These are phyloP conservation scores for Isichthys henryi DNA, from an alignment of 2,113 vertebrate genomes.

Conservation along the genomic window DNA sequence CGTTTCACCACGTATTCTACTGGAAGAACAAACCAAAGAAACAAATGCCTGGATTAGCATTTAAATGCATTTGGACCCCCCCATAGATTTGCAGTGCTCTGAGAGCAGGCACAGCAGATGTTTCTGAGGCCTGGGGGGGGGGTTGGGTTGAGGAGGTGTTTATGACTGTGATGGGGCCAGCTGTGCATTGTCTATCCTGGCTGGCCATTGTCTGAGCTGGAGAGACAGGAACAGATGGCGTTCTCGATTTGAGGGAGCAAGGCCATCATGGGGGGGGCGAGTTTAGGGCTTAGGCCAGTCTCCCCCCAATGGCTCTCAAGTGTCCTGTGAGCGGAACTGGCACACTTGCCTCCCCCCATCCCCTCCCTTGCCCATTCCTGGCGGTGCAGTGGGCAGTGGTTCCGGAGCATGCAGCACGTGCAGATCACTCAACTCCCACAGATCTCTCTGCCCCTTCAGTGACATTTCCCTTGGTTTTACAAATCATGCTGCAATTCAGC, in stretches of 20 bases:
- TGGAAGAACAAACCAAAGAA: slow-evolving; percentile 19
- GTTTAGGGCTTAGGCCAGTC: neutral
- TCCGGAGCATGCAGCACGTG: neutral
- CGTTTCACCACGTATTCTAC: neutral
- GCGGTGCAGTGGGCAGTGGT: neutral
- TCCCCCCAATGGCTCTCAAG: neutral
- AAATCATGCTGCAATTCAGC: neutral
- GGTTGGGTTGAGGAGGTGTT: neutral
- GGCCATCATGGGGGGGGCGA: slow-evolving; percentile 25
- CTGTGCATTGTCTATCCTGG: slow-evolving; percentile 39
- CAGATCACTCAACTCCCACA: neutral
- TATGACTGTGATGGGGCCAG: slow-evolving; percentile 28
- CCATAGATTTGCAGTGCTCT: neutral
- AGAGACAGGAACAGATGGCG: slow-evolving; percentile 31
- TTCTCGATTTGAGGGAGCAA: slow-evolving; percentile 28
- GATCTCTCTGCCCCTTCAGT: neutral
- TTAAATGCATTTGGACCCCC: slow-evolving; percentile 23
- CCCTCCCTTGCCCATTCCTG: neutral
- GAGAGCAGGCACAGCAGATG: slow-evolving; percentile 40
- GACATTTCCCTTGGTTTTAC: neutral
- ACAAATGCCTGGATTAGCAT: slow-evolving; percentile 31
- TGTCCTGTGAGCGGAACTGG: neutral
- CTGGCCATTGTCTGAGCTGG: slow-evolving; percentile 31
- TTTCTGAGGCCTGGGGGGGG: slow-evolving; percentile 18
- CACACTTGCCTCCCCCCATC: neutral